Conservation (phyloP, 1,140 invertebrate species). For the Drosophila kepulauana region DNA sequence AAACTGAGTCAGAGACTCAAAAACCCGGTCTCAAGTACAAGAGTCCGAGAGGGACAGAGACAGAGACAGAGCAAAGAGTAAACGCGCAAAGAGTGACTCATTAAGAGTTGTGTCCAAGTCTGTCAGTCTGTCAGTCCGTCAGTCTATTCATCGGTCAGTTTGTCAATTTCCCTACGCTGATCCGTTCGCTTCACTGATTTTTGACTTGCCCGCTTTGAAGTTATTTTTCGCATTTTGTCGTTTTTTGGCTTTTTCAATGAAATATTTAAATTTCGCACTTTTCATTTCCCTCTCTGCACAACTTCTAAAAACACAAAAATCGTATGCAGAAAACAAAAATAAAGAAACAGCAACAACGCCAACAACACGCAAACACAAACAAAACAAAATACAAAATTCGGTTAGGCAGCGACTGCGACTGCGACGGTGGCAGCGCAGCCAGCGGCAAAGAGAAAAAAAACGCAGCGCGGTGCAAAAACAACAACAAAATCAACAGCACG, state of each 20-base stretch:
- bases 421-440: constrained; percentile 29
- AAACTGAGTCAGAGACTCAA: constrained; percentile 31
- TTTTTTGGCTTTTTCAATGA: constrained; percentile 1
- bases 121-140: background rate
- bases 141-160: background rate
- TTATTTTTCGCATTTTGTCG: background rate
- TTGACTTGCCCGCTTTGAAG: background rate
- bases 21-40: background rate
- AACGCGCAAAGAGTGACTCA: constrained; percentile 33
- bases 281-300: constrained; percentile 20
- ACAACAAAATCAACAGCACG: constrained; percentile 26
- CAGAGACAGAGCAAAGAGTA: background rate
- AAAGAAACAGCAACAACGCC: constrained; percentile 41
- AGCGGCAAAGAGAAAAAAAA: constrained; percentile 36
- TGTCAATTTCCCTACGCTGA: background rate
- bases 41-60: background rate
- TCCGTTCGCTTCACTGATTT: constrained; percentile 33
- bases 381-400: constrained; percentile 40
- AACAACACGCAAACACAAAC: constrained; percentile 51
- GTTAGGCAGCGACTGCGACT: constrained; percentile 7
- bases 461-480: background rate
- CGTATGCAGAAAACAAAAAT: background rate
- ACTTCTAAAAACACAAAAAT: background rate
- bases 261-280: constrained; percentile 22
- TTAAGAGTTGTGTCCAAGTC: constrained; percentile 1